Percentiles rank a stretch among this genome's conserved stretches.
Conservation (phyloP, 2,888 invertebrate genomes). For the Drosophila phalerata region DNA sequence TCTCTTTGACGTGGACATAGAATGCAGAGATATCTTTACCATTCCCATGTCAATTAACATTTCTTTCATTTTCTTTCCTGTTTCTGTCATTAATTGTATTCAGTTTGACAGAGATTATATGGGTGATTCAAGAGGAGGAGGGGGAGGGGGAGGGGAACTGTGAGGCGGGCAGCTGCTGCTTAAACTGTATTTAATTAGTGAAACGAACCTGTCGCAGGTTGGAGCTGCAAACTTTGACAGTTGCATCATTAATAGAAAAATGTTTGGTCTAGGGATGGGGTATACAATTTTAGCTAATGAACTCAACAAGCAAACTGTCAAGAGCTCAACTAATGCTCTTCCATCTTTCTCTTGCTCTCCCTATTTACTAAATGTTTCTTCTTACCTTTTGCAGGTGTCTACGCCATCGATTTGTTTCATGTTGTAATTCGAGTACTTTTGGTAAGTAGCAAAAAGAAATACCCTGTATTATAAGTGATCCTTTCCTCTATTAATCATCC, state of each 20-base stretch:
- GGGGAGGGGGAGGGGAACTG: background rate
- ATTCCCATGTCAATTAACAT: constrained; percentile 7
- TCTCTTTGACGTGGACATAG: constrained; percentile 35
- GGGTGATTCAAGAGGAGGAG: too few relatives aligned
- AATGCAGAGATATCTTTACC: background rate
- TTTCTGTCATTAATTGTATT: constrained; percentile 55
- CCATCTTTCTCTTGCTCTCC: background rate
- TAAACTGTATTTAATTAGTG: constrained; percentile 45
- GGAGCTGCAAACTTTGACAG: constrained; percentile 62
- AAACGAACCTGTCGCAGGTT: constrained; percentile 34
- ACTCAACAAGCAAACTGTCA: constrained; percentile 35
- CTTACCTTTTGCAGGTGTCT: constrained; percentile 64
- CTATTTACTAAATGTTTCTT: background rate
- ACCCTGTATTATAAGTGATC: background rate
- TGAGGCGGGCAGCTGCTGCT: constrained; percentile 21
- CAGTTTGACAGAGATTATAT: constrained; percentile 20
- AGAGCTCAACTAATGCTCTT: constrained; percentile 36
- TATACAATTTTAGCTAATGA: constrained; percentile 40
- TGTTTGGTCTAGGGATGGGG: background rate
- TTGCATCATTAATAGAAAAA: constrained; percentile 66
- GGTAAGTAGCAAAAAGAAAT: constrained; percentile 58
- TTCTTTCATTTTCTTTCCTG: background rate
- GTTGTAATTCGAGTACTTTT: constrained; percentile 75
- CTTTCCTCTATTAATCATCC: background rate
- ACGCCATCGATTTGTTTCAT: constrained; percentile 72